Evolutionary conservation across 1,140 invertebrate species (phyloP).

Genomic region (Hyposmocoma kahamanoa): DNA sequence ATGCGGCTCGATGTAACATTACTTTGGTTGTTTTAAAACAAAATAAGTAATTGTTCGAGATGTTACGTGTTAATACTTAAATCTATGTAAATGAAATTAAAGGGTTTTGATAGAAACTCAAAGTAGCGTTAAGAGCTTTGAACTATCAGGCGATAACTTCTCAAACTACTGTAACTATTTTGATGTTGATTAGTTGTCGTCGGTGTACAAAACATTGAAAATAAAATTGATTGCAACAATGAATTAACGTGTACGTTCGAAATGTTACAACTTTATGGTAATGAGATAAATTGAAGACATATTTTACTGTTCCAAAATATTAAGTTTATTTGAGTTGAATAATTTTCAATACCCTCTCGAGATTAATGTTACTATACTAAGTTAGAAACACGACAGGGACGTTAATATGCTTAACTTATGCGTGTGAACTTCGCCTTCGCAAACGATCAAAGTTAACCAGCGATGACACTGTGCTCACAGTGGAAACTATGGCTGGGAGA

Average conservation of each 20-base stretch:
- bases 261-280: too few species aligned
- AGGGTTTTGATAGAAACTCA: too few species aligned
- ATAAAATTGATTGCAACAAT: too few species aligned
- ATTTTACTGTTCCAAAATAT: background rate
- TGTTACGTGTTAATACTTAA: too few species aligned
- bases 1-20: slow-evolving; percentile 15
- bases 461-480: slow-evolving; percentile 24
- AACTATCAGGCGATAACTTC: slow-evolving; percentile 16
- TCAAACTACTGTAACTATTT: slow-evolving; percentile 14
- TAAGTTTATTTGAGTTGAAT: slow-evolving; percentile 2
- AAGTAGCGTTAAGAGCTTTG: too few species aligned
- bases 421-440: slow-evolving; percentile 38
- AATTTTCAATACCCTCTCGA: slow-evolving; percentile 30
- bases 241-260: too few species aligned
- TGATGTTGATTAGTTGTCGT: slow-evolving; percentile 7
- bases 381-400: slow-evolving; percentile 37
- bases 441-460: slow-evolving; percentile 36
- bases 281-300: too few species aligned
- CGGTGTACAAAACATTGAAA: slow-evolving; percentile 9
- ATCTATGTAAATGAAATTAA: too few species aligned
- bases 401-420: slow-evolving; percentile 52
- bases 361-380: slow-evolving; percentile 33
- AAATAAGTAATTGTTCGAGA: background rate
- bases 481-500: slow-evolving; percentile 17
- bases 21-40: too few species aligned